A percentile compares a stretch with the other conserved stretches of the same genome.
These are phyloP conservation scores for Atrina japonica DNA, from an alignment of 2,888 invertebrate genomes.

Conservation along the genomic window DNA sequence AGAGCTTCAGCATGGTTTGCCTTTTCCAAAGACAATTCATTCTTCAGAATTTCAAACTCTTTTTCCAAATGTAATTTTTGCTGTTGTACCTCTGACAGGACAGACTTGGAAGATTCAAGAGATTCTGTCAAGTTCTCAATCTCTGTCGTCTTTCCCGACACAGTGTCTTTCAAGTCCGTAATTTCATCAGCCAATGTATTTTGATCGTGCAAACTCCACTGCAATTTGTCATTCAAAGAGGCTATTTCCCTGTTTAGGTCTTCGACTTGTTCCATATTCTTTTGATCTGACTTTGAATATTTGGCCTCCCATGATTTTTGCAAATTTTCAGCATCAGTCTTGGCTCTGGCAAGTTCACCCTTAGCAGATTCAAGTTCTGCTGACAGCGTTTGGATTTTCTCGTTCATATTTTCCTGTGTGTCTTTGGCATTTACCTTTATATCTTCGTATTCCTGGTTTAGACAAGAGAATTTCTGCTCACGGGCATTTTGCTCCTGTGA, in stretches of 20 bases:
- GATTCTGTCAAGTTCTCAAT: slow-evolving; percentile 6
- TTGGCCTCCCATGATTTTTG: slow-evolving; percentile 21
- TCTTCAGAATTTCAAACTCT: slow-evolving; percentile 18
- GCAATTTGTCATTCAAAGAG: slow-evolving; percentile 14
- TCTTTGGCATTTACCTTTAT: slow-evolving; percentile 29
- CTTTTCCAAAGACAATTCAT: neutral
- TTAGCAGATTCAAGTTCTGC: slow-evolving; percentile 47
- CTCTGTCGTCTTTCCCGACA: slow-evolving; percentile 34
- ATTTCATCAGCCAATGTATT: slow-evolving; percentile 25
- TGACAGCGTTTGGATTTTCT: slow-evolving; percentile 23
- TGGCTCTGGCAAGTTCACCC: slow-evolving; percentile 48
- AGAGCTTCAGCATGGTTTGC: slow-evolving; percentile 9
- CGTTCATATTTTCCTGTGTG: slow-evolving; percentile 41
- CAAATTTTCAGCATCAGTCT: slow-evolving; percentile 37
- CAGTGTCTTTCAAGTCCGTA: slow-evolving; percentile 18
- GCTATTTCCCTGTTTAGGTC: slow-evolving; percentile 20
- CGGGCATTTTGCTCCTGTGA: slow-evolving; percentile 30
- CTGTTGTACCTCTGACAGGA: neutral
- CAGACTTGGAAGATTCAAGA: too few species aligned
- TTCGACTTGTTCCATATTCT: slow-evolving; percentile 18
- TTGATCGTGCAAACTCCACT: slow-evolving; percentile 28
- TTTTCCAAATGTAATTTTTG: slow-evolving; percentile 3
- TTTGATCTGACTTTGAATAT: slow-evolving; percentile 18
- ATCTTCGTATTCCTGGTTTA: slow-evolving; percentile 38
- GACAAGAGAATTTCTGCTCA: slow-evolving; percentile 36